phyloP scores from a whole-genome alignment of 2,797 vertebrate genomes.

The Crocodylus rhombifer region DNA sequence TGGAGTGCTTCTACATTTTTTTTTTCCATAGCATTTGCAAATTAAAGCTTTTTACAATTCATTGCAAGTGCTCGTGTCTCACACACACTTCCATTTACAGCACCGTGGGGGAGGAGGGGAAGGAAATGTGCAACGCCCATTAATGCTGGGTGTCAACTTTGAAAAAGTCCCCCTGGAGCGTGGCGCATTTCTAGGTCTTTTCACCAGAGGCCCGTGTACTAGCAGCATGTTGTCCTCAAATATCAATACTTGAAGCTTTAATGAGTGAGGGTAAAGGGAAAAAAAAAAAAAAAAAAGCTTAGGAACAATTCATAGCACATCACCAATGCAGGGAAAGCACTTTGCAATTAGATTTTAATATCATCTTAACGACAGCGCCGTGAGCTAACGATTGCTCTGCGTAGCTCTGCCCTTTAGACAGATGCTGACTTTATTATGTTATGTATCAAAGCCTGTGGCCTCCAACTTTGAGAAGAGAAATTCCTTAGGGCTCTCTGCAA shows the following conservation, averaged over 20 bases:
- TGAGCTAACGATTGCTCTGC: not conserved
- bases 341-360: constrained; percentile 59
- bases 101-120: not conserved
- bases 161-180: not conserved
- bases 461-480: not conserved
- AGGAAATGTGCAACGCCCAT: not conserved
- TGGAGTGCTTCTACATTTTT: constrained; percentile 8
- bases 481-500: not conserved
- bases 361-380: constrained; percentile 14
- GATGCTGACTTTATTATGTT: not conserved
- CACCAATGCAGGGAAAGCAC: constrained; percentile 29
- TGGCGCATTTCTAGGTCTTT: not conserved
- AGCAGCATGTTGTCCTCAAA: not conserved
- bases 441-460: not conserved
- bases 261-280: constrained; percentile 25
- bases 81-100: not conserved
- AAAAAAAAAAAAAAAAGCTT: not conserved
- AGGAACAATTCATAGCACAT: constrained; percentile 37
- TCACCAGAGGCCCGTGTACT: not conserved
- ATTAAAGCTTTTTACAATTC: not conserved
- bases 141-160: not conserved
- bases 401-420: not conserved
- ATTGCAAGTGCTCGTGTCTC: not conserved
- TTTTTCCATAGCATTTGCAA: not conserved
- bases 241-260: constrained; percentile 37